Base-by-base conservation (phyloP, 2,888 invertebrate genomes). In the Campoplex capitator region DNA sequence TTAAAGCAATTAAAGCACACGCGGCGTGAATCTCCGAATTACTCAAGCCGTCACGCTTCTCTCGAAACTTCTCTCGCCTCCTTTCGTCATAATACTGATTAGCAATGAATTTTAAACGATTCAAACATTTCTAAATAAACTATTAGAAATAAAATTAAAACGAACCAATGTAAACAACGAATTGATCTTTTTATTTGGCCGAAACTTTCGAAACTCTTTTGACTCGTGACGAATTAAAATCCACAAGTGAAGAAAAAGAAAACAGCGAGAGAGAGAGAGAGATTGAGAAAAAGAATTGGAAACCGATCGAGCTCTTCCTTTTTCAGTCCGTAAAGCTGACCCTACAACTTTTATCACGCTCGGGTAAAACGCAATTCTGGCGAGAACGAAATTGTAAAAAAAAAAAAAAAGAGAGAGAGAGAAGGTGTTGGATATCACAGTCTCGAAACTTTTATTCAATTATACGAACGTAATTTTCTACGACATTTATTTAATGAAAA, bases 211-310 rank as follows among this genome's bases (percentile, higher is more conserved):
- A 56, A 48, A 11, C 23, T 62, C 32, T 32, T 4, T 13, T 32
- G 62, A 62, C 62, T 68, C 77, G 70, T 71, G 42, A 71, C 77
- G 51, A 83, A 83, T 83, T 77, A 65, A 77, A 77, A 71, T 71
- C 54, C 48, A 38, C 62, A 42, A 51, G 28, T 35, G 54, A 42
- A n/a, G 23, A 28, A 38, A 48, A 35, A 23, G n/a, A 38, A 18
- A 11, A 16, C 18, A 23, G 16, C 2, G 23, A 7, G 38, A 38
- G 18, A 23, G 16, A 6, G 16, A 16, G 68, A 71, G 68, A 62
- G 58, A 45, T 70, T 51, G 13, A 4, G 35, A 32, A 58, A 62
- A 58, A 62, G 58, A 35, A 76, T 71, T 9, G 73, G 54, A 73
- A 56, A 83, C 38, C 35, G 71, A 78, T 83, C n/a, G 54, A 71